phyloP scores from a whole-genome alignment of 1,140 invertebrate species.

The Lordiphosa collinella region DNA sequence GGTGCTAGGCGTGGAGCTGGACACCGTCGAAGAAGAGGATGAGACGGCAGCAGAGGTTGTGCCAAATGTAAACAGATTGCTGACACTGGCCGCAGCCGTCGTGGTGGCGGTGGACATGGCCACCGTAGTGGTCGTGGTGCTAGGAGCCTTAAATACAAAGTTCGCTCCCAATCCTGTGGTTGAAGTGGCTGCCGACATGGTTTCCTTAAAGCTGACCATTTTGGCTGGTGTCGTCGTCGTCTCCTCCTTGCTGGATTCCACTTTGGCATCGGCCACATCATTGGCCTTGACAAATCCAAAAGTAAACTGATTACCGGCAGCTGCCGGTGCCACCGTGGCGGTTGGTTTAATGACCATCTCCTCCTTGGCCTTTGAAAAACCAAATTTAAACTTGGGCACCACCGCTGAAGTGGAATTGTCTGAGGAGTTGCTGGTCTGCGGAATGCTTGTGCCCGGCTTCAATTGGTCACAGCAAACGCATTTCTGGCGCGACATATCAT shows the following conservation, averaged over 20 bases:
- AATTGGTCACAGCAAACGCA: conserved; percentile 87
- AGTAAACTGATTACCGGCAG: background rate
- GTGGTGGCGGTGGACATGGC: background rate
- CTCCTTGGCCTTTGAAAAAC: conserved; percentile 71
- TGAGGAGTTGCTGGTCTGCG: conserved; percentile 9
- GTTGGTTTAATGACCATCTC: background rate
- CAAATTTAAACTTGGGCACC: conserved; percentile 81
- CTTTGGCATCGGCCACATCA: background rate
- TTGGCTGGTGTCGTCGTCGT: conserved; percentile 8
- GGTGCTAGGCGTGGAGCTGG: conserved; percentile 15
- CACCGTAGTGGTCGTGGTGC: conserved; percentile 5
- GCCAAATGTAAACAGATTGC: conserved; percentile 29
- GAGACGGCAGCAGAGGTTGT: background rate
- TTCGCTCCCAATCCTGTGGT: background rate
- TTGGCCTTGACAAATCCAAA: conserved; percentile 10
- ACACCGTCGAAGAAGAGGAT: conserved; percentile 16
- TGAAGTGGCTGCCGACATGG: background rate
- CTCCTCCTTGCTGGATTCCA: conserved; percentile 1
- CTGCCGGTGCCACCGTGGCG: background rate
- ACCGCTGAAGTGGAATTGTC: conserved; percentile 51
- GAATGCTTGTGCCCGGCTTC: conserved; percentile 81
- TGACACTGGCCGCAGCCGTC: background rate
- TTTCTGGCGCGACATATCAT: conserved; percentile 81
- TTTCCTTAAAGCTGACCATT: background rate
- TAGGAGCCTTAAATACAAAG: conserved; percentile 15